A percentile compares a stretch with the other conserved stretches of the same genome.
Conservation (phyloP, 2,797 vertebrate genomes). For the Melopsittacus undulatus region DNA sequence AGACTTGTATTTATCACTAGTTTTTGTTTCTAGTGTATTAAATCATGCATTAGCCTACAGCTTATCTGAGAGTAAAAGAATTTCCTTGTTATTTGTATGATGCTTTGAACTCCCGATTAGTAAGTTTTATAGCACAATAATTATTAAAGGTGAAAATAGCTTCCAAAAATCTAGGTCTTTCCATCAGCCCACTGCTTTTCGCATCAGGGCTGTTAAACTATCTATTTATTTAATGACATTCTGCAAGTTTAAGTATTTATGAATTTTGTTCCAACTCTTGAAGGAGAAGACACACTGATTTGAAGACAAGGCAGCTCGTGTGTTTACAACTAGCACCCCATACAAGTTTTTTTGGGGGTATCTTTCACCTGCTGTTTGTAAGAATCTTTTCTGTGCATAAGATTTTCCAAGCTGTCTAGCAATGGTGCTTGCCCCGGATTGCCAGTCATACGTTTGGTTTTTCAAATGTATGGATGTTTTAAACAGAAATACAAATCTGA, state of each 20-base stretch:
- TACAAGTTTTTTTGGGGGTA: neutral
- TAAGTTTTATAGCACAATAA: neutral
- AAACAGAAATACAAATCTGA: neutral
- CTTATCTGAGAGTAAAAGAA: neutral
- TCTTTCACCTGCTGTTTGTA: neutral
- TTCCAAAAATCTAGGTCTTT: neutral
- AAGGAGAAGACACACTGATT: neutral
- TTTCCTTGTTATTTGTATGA: neutral
- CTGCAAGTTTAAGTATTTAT: neutral
- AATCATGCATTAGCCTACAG: neutral
- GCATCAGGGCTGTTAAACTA: neutral
- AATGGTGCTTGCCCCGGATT: neutral
- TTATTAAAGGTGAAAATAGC: neutral
- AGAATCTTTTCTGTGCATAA: neutral
- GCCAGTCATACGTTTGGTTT: neutral
- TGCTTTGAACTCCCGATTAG: neutral
- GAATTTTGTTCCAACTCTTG: neutral
- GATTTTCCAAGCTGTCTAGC: neutral
- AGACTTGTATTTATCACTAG: neutral
- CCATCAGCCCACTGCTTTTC: fast-evolving
- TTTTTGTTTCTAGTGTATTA: neutral
- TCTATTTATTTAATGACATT: neutral
- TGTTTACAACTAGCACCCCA: neutral
- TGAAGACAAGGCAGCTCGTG: neutral
- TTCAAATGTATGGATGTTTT: neutral